Conservation (phyloP, 2,113 vertebrate species). For the Procavia capensis region DNA sequence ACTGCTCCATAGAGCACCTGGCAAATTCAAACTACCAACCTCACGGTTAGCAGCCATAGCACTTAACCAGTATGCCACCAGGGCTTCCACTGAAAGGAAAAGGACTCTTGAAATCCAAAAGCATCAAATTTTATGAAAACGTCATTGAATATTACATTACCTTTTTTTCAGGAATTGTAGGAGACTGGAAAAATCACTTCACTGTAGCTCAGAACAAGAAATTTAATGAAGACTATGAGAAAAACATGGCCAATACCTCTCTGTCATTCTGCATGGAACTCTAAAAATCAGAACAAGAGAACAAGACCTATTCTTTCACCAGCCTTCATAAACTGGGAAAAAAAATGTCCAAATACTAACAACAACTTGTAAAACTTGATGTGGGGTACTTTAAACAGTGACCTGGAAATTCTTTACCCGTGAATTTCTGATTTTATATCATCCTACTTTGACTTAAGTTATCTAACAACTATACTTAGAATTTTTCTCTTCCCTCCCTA, state of each 20-base stretch:
- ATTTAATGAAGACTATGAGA: constrained; percentile 86
- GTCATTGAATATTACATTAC: neutral
- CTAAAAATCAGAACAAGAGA: constrained; percentile 46
- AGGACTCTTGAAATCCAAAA: neutral
- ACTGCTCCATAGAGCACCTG: too few relatives aligned
- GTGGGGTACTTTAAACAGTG: neutral
- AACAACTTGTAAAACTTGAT: neutral
- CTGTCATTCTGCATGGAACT: constrained; percentile 76
- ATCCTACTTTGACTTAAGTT: neutral
- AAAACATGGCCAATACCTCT: constrained; percentile 80
- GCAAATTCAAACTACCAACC: too few relatives aligned
- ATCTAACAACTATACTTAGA: neutral
- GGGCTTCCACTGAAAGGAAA: neutral
- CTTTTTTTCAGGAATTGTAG: constrained; percentile 85
- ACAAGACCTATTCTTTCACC: neutral
- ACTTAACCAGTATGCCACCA: too few relatives aligned
- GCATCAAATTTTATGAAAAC: neutral
- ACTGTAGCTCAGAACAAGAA: constrained; percentile 88
- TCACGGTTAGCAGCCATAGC: too few relatives aligned
- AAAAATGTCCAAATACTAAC: neutral
- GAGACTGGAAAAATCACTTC: constrained; percentile 94
- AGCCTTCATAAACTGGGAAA: neutral
- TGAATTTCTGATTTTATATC: neutral
- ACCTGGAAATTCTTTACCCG: neutral
- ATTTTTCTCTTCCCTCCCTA: neutral